Conservation (phyloP, 1,140 invertebrate species). For the Epicauta chinensis region DNA sequence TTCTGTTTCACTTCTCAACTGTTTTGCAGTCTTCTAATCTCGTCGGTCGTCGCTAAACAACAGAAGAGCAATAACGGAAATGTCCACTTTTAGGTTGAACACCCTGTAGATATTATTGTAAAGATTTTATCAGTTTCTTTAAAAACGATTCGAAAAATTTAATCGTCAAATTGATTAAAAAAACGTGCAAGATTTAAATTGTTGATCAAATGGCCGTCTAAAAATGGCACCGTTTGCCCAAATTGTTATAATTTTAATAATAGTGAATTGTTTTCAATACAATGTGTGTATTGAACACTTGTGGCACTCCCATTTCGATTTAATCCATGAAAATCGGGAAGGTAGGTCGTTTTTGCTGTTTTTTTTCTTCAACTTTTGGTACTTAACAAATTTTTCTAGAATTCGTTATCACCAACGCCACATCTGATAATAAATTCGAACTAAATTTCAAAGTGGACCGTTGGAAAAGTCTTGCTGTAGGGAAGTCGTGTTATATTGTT, state of each 20-base stretch:
- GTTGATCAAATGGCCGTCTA: no score
- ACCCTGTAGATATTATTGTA: no score
- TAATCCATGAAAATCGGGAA: slow-evolving; percentile 21
- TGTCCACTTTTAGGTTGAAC: no score
- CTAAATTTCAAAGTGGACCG: slow-evolving; percentile 11
- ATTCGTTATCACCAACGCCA: slow-evolving; percentile 21
- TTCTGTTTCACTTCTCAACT: no score
- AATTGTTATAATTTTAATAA: slow-evolving; percentile 1
- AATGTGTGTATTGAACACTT: slow-evolving; percentile 18
- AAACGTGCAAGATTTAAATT: no score
- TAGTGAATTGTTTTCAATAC: slow-evolving; percentile 8
- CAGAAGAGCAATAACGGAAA: no score
- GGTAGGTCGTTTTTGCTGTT: slow-evolving; percentile 9
- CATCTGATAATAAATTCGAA: slow-evolving; percentile 12
- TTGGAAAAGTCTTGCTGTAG: slow-evolving; percentile 22
- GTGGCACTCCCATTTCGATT: slow-evolving; percentile 17
- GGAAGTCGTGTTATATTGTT: slow-evolving; percentile 18
- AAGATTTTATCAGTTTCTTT: no score
- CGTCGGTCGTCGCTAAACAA: no score
- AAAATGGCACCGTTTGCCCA: no score
- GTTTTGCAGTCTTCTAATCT: no score
- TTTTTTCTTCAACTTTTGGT: slow-evolving; percentile 4
- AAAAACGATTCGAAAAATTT: no score
- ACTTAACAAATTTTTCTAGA: slow-evolving; percentile 15
- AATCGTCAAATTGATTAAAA: no score